phyloP scores from a whole-genome alignment of 1,140 invertebrate species.

The Pseudomyrmex gracilis region DNA sequence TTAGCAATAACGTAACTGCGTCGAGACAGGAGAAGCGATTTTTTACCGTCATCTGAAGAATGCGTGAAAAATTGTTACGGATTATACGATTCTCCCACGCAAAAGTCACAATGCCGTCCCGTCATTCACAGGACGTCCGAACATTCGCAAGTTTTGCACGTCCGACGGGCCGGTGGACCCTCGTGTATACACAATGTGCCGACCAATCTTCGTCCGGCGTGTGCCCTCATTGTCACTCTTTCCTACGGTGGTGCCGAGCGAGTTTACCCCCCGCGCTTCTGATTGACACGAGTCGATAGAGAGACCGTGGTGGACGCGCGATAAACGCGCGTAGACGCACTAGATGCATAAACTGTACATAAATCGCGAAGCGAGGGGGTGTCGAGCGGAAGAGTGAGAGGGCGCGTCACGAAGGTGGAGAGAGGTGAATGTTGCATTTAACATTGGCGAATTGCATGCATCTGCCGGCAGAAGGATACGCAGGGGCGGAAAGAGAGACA shows the following conservation, averaged over 20 bases:
- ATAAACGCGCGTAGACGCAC: slow-evolving; percentile 75
- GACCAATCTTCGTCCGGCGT: slow-evolving; percentile 56
- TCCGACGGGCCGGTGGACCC: slow-evolving; percentile 23
- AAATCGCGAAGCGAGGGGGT: slow-evolving; percentile 18
- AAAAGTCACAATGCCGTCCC: slow-evolving; percentile 35
- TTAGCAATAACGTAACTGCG: too few relatives aligned
- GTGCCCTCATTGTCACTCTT: slow-evolving; percentile 62
- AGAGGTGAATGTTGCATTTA: slow-evolving; percentile 82
- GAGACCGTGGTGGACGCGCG: slow-evolving; percentile 75
- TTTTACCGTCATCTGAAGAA: not conserved
- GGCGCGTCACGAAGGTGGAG: slow-evolving; percentile 61
- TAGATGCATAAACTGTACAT: slow-evolving; percentile 65
- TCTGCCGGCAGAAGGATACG: slow-evolving; percentile 67
- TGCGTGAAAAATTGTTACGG: slow-evolving; percentile 6
- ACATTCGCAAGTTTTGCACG: slow-evolving; percentile 26
- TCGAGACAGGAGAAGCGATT: not conserved
- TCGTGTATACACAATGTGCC: slow-evolving; percentile 28
- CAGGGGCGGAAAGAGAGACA: slow-evolving; percentile 27
- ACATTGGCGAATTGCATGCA: slow-evolving; percentile 80
- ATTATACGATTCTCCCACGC: not conserved
- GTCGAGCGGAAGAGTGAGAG: not conserved
- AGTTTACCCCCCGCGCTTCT: slow-evolving; percentile 44
- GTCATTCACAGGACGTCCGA: slow-evolving; percentile 41
- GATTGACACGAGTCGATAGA: slow-evolving; percentile 84
- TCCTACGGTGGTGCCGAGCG: slow-evolving; percentile 15